These are phyloP conservation scores for Danio choprae DNA, from an alignment of 2,797 vertebrate genomes.

Conservation along the genomic window DNA sequence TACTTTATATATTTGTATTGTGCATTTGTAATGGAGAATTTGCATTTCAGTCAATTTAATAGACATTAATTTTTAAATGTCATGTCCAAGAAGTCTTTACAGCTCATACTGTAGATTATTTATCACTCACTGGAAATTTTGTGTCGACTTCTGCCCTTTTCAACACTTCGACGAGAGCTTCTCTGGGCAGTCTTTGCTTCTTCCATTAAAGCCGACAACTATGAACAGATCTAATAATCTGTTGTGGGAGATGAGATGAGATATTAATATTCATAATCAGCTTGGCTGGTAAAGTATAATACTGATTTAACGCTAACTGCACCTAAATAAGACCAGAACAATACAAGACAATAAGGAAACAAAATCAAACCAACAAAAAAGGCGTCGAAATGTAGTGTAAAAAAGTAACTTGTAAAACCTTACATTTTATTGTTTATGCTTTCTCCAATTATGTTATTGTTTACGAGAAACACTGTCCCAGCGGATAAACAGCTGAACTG, in stretches of 20 bases:
- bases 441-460: neutral
- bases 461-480: neutral
- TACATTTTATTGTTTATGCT: neutral
- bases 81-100: neutral
- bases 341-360: neutral
- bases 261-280: neutral
- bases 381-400: too few species aligned
- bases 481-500: neutral
- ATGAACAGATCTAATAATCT: neutral
- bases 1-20: neutral
- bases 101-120: neutral
- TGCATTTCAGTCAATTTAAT: too few species aligned
- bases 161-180: slow-evolving; percentile 17
- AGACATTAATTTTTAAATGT: neutral
- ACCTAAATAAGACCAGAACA: neutral
- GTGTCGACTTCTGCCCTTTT: slow-evolving; percentile 28
- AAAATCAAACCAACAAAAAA: too few species aligned
- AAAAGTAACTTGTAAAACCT: neutral
- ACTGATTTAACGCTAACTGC: neutral
- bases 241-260: neutral
- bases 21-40: too few species aligned
- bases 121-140: slow-evolving; percentile 51
- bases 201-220: slow-evolving; percentile 40
- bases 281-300: neutral
- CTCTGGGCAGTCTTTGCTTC: neutral